Evolutionary conservation across 2,888 invertebrate species (phyloP), one percentile per base, ranked within the genome.

Genomic region (Drosophila pseudotakahashii): DNA sequence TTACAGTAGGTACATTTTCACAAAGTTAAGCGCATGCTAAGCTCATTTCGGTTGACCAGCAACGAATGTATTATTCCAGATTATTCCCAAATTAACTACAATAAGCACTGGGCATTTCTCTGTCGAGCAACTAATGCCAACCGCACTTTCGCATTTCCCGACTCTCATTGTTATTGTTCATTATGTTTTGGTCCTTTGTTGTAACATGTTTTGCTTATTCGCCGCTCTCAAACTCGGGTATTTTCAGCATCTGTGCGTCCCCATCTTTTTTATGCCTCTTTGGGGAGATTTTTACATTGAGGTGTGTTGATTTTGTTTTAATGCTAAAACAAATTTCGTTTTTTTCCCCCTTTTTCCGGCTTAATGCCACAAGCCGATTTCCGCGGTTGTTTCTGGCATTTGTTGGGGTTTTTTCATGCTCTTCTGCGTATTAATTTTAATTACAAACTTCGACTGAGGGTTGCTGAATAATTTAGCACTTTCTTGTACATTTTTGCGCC

Each of bases 301-400:
- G 70, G 75, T 66, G 75, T 75, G 76, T 61, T 66, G 71, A 61
- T 71, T 75, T 75, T 75, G 60, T 75, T 71, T 71, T 66, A 75
- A 60, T 75, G 63, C 59, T 52, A 52, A 67, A 55, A 37, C 52
- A 72, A 54, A 62, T 72, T 72, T 45, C 34, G 14, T 39, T 52
- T 66, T 66, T 73, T 41, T 41, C 16, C 37, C 19, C 37, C 34
- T 62, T 59, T 51, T 47, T 55, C 10, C 36, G 19, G 53, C 55
- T 54, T 66, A 62, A 75, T 51, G 50, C 66, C 66, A 53, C 59
- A 69, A 69, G 57, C 67, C 55, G 73, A 60, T 71, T 66, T 71
- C 61, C 59, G 59, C 36, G 63, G 57, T 58, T 41, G 41, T 45
- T 63, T 54, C 69, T 51, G 39, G 30, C 53, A 68, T 61, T 69